Evolutionary conservation across 2,888 invertebrate species (phyloP), one percentile per base, ranked within the genome.

Genomic region (Ectemnius continuus): DNA sequence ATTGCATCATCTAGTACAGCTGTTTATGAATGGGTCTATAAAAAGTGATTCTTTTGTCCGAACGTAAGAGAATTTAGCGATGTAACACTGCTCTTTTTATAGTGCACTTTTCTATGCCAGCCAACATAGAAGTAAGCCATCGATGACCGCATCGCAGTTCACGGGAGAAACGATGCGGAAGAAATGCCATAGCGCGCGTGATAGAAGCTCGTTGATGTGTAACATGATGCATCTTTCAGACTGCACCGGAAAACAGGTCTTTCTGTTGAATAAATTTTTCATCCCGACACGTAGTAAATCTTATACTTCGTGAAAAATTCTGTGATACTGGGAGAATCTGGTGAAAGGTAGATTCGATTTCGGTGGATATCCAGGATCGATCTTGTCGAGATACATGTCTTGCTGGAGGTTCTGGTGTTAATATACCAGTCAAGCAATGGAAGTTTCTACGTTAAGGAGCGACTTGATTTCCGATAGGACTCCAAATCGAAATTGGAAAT

Each of bases 1-100:
- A 36, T 36, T 36, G 5, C 3, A 8, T 8, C 28, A 36, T 11
- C 11, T 0, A 36, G 36, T 36, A 8, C 8, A 6, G 36, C 8
- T 8, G 11, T 36, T 36, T 67, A 71, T 52, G 72, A 75, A 71
- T 71, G 63, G 71, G 63, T 23, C 20, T 8, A 48, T 23, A 57
- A 52, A 61, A 67, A 67, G 56, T 48, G 48, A 61, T 58, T 65
- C 48, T 47, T 11, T n/a, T 11, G 2, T 36, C 11, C 26, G 45
- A 23, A 3, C 23, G 23, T 23, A 23, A 23, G 23, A 23, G 23
- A 23, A 23, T 23, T 23, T 23, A 23, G 23, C 23, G 23, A 23
- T 23, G 23, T 23, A 23, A 2, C 23, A 3, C 3, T 3, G 3
- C 23, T 23, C 23, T 56, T 74, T 67, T 67, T 74, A 64, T 61